Conservation (phyloP, 2,797 vertebrate species). For the Peromyscus attwateri region DNA sequence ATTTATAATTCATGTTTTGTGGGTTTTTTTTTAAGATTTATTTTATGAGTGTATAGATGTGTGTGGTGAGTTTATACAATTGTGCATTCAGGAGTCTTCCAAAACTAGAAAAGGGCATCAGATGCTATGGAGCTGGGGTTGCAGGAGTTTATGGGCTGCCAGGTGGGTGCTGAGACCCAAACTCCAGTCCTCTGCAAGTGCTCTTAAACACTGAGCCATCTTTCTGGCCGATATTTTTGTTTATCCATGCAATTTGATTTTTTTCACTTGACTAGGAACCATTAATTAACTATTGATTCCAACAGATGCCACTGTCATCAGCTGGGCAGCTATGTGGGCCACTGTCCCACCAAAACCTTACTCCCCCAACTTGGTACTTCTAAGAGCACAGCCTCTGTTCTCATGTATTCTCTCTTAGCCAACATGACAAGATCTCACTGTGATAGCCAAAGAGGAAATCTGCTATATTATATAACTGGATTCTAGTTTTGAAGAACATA, state of each 20-base stretch:
- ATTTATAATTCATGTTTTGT: slow-evolving; percentile 4
- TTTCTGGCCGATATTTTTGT: background rate
- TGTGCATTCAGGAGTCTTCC: too few relatives aligned
- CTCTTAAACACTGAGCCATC: background rate
- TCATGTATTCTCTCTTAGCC: background rate
- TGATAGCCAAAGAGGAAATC: background rate
- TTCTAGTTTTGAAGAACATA: background rate
- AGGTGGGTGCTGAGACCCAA: background rate
- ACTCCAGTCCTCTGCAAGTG: background rate
- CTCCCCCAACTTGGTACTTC: background rate
- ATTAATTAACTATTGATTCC: background rate
- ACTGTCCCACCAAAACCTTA: too few relatives aligned
- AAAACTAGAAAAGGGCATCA: background rate
- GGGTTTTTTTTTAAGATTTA: background rate
- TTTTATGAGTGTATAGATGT: background rate
- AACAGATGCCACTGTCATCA: too few relatives aligned
- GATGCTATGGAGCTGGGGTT: background rate
- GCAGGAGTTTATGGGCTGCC: background rate
- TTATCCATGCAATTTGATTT: background rate
- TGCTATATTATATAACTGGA: background rate
- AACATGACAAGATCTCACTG: background rate
- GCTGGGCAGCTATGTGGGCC: background rate
- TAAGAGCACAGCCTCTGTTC: too few relatives aligned
- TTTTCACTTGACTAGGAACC: background rate
- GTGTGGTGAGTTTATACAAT: background rate